A percentile compares a stretch with the other conserved stretches of the same genome.
These are phyloP conservation scores for Liposcelis brunnea DNA, from an alignment of 2,888 invertebrate species.

Conservation along the genomic window DNA sequence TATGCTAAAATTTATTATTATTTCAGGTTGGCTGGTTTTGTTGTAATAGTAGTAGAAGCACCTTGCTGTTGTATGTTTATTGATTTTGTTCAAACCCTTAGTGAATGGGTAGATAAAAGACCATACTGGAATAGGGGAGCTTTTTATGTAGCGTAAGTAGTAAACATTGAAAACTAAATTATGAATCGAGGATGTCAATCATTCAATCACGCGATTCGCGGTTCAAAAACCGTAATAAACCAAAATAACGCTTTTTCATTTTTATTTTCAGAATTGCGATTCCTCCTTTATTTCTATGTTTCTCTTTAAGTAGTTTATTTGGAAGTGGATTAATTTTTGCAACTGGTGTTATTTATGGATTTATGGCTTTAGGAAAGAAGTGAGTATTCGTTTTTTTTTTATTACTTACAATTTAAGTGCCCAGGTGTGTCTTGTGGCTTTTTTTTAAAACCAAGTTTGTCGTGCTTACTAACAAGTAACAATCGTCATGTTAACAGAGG, in stretches of 20 bases:
- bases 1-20: slow-evolving; percentile 4
- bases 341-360: slow-evolving; percentile 78
- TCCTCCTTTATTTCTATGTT: slow-evolving; percentile 62
- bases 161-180: slow-evolving; percentile 2
- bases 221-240: too few species aligned
- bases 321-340: slow-evolving; percentile 78
- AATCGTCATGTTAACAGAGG: slow-evolving; percentile 37
- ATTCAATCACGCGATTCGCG: background rate
- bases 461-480: too few species aligned
- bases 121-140: slow-evolving; percentile 83
- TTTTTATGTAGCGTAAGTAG: slow-evolving; percentile 65
- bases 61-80: slow-evolving; percentile 95
- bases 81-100: slow-evolving; percentile 77
- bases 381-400: slow-evolving; percentile 35
- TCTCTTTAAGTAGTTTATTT: slow-evolving; percentile 57
- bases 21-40: slow-evolving; percentile 58
- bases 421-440: too few species aligned
- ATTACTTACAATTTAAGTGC: slow-evolving; percentile 7
- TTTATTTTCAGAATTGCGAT: slow-evolving; percentile 48
- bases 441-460: slow-evolving; percentile 5
- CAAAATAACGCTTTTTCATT: slow-evolving; percentile 17
- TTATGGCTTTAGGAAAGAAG: slow-evolving; percentile 93
- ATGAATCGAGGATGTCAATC: slow-evolving; percentile 1
- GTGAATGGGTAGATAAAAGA: slow-evolving; percentile 62
- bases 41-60: slow-evolving; percentile 78